Evolutionary conservation across 2,888 invertebrate species (phyloP), one percentile per base, ranked within the genome.

Genomic region (Amorpha juglandis): DNA sequence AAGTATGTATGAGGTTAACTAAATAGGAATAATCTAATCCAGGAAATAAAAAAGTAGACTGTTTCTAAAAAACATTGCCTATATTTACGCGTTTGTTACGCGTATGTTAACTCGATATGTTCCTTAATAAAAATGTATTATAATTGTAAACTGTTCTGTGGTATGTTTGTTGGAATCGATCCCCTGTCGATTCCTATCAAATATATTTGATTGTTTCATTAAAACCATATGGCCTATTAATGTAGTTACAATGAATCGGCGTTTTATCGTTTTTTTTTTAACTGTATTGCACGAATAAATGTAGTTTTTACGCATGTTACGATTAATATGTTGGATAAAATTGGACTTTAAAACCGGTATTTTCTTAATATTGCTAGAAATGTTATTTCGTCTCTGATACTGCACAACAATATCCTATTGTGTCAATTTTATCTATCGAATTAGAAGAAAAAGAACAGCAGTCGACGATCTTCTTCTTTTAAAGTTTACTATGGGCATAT

Each of bases 171-270:
- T 21, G 33, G 35, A 38, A 53, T 63, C 52, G 47, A 45, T 71
- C 74, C 80, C 83, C 79, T 70, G 72, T 69, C 73, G 82, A 81
- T 83, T 72, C 67, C 75, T 68, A 79, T 81, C 79, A 75, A 76
- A 80, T 73, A 69, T 77, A 78, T 79, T 78, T 78, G 78, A 82
- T 83, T 79, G 74, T 75, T 83, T 82, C 81, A 87, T 86, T 81
- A 84, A 67, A 71, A 81, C 78, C 87, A 88, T 83, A 85, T 88
- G 87, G 82, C 82, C 71, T 35, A 38, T 38, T 19, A 58, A 58
- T 42, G 19, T 38, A 66, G 72, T 69, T 72, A 71, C 78, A 70
- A 82, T 83, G 83, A 82, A 85, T 82, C 77, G 79, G 75, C 72
- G 75, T 74, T 79, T 83, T 78, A 83, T 86, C 77, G 76, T 79